Evolutionary conservation across 2,113 vertebrate genomes (phyloP).

Genomic region (Cariama cristata): DNA sequence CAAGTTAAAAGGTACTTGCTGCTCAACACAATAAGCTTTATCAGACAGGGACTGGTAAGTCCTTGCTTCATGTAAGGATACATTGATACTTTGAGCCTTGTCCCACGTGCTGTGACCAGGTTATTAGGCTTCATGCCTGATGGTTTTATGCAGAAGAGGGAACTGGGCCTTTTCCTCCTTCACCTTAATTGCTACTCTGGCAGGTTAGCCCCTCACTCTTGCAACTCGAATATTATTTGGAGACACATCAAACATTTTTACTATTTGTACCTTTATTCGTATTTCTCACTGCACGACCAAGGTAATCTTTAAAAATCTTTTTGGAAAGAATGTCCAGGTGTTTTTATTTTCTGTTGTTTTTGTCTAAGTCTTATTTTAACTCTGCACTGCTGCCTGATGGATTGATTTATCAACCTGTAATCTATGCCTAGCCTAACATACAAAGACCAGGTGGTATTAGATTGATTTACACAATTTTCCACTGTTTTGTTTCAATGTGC

Average conservation of each 20-base stretch:
- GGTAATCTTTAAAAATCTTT: neutral
- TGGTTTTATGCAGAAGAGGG: neutral
- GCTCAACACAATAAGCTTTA: neutral
- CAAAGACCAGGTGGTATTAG: neutral
- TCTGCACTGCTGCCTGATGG: neutral
- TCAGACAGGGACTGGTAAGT: neutral
- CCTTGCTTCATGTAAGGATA: neutral
- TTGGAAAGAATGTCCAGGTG: neutral
- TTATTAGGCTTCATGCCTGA: neutral
- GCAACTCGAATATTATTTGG: neutral
- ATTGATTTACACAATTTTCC: neutral
- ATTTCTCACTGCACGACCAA: neutral
- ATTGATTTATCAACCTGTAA: neutral
- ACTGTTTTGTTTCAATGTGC: neutral
- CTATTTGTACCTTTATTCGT: neutral
- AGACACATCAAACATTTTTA: neutral
- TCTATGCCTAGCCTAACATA: neutral
- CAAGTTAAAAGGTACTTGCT: neutral
- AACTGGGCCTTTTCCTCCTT: neutral
- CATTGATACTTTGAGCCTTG: neutral
- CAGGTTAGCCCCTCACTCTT: neutral
- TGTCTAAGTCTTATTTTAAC: neutral
- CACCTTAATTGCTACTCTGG: neutral
- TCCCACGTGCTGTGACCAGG: neutral
- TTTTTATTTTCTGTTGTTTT: neutral